Percentiles rank a stretch among this genome's conserved stretches.
These are phyloP conservation scores for Pimpla rufipes DNA, from an alignment of 2,888 invertebrate species.

Conservation along the genomic window DNA sequence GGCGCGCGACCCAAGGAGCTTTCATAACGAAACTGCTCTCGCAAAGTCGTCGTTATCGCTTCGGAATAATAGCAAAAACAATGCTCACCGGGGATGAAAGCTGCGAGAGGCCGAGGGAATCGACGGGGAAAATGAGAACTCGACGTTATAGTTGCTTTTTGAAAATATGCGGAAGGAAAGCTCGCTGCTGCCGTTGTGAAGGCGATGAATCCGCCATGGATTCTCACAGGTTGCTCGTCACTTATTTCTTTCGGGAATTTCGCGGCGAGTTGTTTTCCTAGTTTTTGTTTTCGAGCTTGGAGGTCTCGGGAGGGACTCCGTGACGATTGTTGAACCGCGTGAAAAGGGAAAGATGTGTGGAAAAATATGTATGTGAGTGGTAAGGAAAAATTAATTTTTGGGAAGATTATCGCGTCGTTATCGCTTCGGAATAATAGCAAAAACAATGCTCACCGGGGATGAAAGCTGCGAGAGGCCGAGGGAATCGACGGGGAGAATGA, in stretches of 20 bases:
- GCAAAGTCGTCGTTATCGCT: background rate
- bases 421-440: background rate
- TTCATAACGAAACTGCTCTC: slow-evolving; percentile 28
- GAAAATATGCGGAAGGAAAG: background rate
- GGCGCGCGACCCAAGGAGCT: slow-evolving; percentile 7
- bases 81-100: background rate
- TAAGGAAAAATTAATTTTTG: too few species aligned
- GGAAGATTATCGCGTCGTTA: too few species aligned
- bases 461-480: background rate
- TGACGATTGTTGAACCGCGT: too few species aligned
- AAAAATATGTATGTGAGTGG: too few species aligned
- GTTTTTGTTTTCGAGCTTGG: too few species aligned
- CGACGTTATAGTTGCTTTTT: background rate
- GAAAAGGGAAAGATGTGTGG: too few species aligned
- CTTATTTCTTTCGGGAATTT: background rate
- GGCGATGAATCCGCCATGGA: slow-evolving; percentile 8
- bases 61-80: background rate
- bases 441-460: slow-evolving; percentile 2
- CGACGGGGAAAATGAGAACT: background rate
- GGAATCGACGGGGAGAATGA: background rate
- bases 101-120: background rate
- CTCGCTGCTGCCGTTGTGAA: background rate
- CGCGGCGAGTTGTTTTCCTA: background rate
- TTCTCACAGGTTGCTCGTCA: slow-evolving; percentile 39
- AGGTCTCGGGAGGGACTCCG: too few species aligned